These are phyloP conservation scores for Pteria penguin DNA, from an alignment of 2,888 invertebrate genomes.

Conservation along the genomic window DNA sequence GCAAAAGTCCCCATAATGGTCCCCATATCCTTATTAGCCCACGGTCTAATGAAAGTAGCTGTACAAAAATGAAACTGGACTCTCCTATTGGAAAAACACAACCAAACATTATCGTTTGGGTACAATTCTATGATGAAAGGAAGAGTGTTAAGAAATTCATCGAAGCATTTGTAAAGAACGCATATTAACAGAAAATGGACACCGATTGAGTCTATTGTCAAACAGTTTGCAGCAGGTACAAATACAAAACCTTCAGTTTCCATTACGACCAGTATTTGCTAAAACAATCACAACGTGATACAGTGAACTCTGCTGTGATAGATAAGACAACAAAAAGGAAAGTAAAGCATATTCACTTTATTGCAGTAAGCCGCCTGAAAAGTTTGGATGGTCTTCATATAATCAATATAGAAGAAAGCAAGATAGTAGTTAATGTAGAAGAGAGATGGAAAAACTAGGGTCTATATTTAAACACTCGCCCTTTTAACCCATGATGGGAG, in stretches of 20 bases:
- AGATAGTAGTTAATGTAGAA: slow-evolving; percentile 29
- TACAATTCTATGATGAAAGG: slow-evolving; percentile 45
- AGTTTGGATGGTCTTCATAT: slow-evolving; percentile 43
- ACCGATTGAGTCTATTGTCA: slow-evolving; percentile 31
- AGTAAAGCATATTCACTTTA: slow-evolving; percentile 51
- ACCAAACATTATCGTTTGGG: slow-evolving; percentile 39
- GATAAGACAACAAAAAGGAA: slow-evolving; percentile 42
- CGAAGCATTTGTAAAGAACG: slow-evolving; percentile 16
- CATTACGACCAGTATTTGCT: slow-evolving; percentile 44
- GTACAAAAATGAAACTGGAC: slow-evolving; percentile 37
- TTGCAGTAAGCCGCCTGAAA: slow-evolving; percentile 46
- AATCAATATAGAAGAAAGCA: slow-evolving; percentile 39
- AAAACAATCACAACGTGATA: slow-evolving; percentile 52
- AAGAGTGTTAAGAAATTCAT: slow-evolving; percentile 21
- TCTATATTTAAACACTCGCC: background rate
- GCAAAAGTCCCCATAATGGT: too few relatives aligned
- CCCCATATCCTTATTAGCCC: too few relatives aligned
- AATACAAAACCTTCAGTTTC: slow-evolving; percentile 49
- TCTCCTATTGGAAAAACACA: background rate
- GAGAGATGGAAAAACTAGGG: slow-evolving; percentile 40
- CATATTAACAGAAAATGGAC: slow-evolving; percentile 39
- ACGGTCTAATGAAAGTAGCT: slow-evolving; percentile 57
- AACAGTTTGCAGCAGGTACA: slow-evolving; percentile 37
- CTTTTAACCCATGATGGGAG: background rate
- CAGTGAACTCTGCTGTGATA: slow-evolving; percentile 43